Conservation (phyloP, 37 sponge, comb jelly and placozoan genomes). For the Tethya wilhelma region DNA sequence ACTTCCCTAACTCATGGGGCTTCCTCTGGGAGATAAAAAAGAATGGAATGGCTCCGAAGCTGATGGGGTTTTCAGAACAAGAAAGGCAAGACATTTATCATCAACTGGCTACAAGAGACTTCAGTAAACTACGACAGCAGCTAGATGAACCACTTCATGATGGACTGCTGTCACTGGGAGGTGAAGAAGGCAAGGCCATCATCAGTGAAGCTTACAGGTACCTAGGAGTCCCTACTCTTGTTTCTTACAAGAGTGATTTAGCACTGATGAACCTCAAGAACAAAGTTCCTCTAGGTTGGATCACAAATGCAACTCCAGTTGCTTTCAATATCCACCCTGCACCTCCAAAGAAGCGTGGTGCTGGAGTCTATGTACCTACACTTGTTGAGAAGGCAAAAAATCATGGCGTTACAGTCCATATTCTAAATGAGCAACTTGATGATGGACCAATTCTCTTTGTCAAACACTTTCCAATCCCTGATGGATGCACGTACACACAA, state of each 20-base stretch:
- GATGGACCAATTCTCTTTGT: constrained; percentile 1
- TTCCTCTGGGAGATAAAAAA: background rate
- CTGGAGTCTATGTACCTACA: background rate
- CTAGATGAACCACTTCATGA: background rate
- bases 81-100: background rate
- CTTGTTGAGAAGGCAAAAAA: background rate
- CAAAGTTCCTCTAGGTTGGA: background rate
- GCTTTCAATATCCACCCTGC: constrained; percentile 1
- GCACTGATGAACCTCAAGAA: background rate
- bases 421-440: background rate
- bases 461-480: constrained; percentile 7
- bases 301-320: background rate
- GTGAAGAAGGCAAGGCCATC: constrained; percentile 5
- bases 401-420: background rate
- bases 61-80: background rate
- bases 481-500: background rate
- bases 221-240: constrained; percentile 1
- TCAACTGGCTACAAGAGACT: constrained; percentile 1
- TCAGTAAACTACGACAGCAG: background rate
- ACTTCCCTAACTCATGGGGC: background rate
- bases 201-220: constrained; percentile 9
- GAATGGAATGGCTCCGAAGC: background rate
- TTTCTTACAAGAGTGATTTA: constrained; percentile 3
- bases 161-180: constrained; percentile 1
- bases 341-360: background rate